Base-by-base conservation (phyloP, 1,140 invertebrate species). In the Neodiprion lecontei region DNA sequence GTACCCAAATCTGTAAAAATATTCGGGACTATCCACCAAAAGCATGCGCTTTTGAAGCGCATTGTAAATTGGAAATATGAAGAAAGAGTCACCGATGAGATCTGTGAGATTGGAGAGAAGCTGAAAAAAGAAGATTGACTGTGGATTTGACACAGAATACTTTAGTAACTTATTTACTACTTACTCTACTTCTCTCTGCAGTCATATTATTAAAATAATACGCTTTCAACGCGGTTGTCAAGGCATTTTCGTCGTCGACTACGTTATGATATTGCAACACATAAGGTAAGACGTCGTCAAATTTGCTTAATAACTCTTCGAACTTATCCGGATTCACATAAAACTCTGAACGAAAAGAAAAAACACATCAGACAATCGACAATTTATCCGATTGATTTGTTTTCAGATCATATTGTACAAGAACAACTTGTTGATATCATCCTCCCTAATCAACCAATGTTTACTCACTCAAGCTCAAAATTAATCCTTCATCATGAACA, bases 391-490 rank as follows among this genome's bases (percentile, higher is more conserved):
- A 12, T 12, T 61, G 53, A 12, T 12, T 12, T 61, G 28, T 5
- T 8, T 61, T 61, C 53, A 61, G 28, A 40, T 40, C 28, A 40
- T 40, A 40, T 40, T 40, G 28, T 3, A 40, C 28, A 40, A 40
- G 28, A 40, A 40, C 5, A 40, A 40, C 28, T 40, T 40, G 28
- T 40, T 5, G 28, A 40, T 40, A 5, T 40, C 28, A 40, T 40
- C 5, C 28, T 40, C 28, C 28, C 28, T 40, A 40, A 40, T 40
- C 28, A 40, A 5, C 28, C 2, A 40, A 40, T 40, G 28, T 5
- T 40, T 61, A 61, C 53, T 61, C 53, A 61, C 53, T 14, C 53
- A 9, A 61, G 53, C 17, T 66, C 50, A 73, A 12, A 69, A 69
- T 21, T 14, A 69, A 21, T 17, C 67, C 67, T 69, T 69, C 67